Percentiles rank a stretch among this genome's conserved stretches.
These are phyloP conservation scores for Limenitis camilla DNA, from an alignment of 2,888 invertebrate genomes.

Conservation along the genomic window DNA sequence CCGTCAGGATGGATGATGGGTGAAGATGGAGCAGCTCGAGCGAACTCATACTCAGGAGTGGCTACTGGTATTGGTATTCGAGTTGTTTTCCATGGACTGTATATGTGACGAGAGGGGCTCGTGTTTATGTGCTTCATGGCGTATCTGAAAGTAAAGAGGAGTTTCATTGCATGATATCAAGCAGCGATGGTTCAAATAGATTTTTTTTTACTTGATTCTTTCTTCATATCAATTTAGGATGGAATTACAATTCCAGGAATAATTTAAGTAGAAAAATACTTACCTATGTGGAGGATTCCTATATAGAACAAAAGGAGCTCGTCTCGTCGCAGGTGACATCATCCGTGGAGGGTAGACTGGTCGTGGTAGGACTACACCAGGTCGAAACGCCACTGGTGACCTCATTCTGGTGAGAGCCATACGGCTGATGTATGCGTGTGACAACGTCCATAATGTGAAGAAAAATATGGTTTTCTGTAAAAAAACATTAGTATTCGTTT, in stretches of 20 bases:
- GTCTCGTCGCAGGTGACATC: constrained; percentile 44
- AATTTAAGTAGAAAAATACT: no score
- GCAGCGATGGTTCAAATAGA: not conserved
- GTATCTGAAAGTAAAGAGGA: constrained; percentile 38
- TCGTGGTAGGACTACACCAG: constrained; percentile 49
- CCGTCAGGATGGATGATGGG: constrained; percentile 49
- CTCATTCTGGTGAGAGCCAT: constrained; percentile 46
- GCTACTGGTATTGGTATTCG: constrained; percentile 16
- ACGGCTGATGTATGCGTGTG: constrained; percentile 52
- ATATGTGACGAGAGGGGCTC: constrained; percentile 38
- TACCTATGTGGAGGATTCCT: constrained; percentile 52
- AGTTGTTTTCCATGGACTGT: constrained; percentile 50
- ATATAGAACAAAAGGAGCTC: constrained; percentile 54
- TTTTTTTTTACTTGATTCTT: not conserved
- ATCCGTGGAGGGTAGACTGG: constrained; percentile 45
- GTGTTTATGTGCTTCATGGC: constrained; percentile 49
- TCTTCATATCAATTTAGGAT: no score
- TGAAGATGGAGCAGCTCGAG: constrained; percentile 46
- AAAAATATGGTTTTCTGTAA: constrained; percentile 29
- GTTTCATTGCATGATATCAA: not conserved
- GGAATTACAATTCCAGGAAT: no score
- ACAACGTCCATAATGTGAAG: constrained; percentile 43
- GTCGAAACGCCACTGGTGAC: constrained; percentile 50
- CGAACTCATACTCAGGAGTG: constrained; percentile 51
- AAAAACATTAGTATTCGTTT: no score